Evolutionary conservation across 2,797 vertebrate genomes (phyloP).

Genomic region (Brachyalestes nurse): DNA sequence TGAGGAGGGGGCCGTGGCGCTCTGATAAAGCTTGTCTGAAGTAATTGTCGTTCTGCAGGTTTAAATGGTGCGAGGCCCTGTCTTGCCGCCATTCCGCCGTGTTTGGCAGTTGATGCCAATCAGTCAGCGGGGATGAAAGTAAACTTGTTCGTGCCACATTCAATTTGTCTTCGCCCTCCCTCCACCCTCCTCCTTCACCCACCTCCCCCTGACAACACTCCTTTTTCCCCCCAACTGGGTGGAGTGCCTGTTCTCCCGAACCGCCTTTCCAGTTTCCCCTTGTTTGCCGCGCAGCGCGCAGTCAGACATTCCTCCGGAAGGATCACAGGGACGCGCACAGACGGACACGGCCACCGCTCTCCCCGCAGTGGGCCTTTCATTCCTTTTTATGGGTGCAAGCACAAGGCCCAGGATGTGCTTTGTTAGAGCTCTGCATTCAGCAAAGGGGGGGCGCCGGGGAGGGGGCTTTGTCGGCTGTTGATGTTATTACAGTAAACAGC

Average conservation of each 20-base stretch:
- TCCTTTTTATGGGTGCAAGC: slow-evolving; percentile 80
- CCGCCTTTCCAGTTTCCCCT: slow-evolving; percentile 50
- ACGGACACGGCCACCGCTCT: not conserved
- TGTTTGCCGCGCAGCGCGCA: slow-evolving; percentile 51
- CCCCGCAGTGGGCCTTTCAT: slow-evolving; percentile 70
- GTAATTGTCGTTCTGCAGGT: slow-evolving; percentile 65
- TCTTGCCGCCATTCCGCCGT: slow-evolving; percentile 59
- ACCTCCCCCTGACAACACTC: not conserved
- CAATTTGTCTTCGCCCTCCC: slow-evolving; percentile 67
- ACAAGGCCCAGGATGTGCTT: slow-evolving; percentile 60
- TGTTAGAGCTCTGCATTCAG: slow-evolving; percentile 54
- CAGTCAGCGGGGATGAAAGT: slow-evolving; percentile 70
- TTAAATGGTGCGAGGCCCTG: slow-evolving; percentile 55
- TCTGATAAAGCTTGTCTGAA: slow-evolving; percentile 66
- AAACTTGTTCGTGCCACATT: slow-evolving; percentile 73
- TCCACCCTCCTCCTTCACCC: slow-evolving; percentile 21
- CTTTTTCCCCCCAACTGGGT: slow-evolving; percentile 25
- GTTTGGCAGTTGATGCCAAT: slow-evolving; percentile 71
- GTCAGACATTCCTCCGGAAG: slow-evolving; percentile 72
- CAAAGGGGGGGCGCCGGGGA: not conserved
- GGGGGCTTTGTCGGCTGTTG: slow-evolving; percentile 60
- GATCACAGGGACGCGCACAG: slow-evolving; percentile 69
- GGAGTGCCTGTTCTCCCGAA: slow-evolving; percentile 42
- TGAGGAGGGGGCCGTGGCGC: slow-evolving; percentile 62
- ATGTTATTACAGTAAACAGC: slow-evolving; percentile 94